A percentile compares a stretch with the other conserved stretches of the same genome.
These are phyloP conservation scores for Morpho deidamia DNA, from an alignment of 2,888 invertebrate genomes.

Conservation along the genomic window DNA sequence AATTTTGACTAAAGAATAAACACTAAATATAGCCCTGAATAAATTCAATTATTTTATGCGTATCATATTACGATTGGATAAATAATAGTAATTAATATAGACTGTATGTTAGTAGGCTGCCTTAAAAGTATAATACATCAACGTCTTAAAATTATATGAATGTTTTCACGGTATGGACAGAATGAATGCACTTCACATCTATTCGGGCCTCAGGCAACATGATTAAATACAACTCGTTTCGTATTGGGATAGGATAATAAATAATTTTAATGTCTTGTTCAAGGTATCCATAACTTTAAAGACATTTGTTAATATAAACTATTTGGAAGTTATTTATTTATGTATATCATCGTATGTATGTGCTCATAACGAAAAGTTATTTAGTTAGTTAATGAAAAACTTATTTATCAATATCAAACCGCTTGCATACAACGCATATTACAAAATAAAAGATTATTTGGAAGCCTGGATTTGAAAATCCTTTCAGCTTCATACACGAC, in stretches of 20 bases:
- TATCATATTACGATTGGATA: too few relatives aligned
- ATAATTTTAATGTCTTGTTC: slow-evolving; percentile 11
- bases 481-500: too few relatives aligned
- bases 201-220: slow-evolving; percentile 29
- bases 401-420: too few relatives aligned
- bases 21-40: too few relatives aligned
- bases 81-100: too few relatives aligned
- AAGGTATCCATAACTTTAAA: background rate
- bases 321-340: background rate
- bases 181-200: slow-evolving; percentile 42
- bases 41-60: too few relatives aligned
- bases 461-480: too few relatives aligned
- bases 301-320: background rate
- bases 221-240: slow-evolving; percentile 10
- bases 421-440: too few relatives aligned
- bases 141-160: slow-evolving; percentile 39
- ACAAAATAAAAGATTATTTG: too few relatives aligned
- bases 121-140: slow-evolving; percentile 48
- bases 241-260: slow-evolving; percentile 11
- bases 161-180: slow-evolving; percentile 42
- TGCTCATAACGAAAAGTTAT: too few relatives aligned
- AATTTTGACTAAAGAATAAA: too few relatives aligned
- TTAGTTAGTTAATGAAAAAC: too few relatives aligned
- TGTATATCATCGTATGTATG: background rate
- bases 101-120: slow-evolving; percentile 20